phyloP scores from a whole-genome alignment of 2,113 vertebrate species.

The Vimba vimba region DNA sequence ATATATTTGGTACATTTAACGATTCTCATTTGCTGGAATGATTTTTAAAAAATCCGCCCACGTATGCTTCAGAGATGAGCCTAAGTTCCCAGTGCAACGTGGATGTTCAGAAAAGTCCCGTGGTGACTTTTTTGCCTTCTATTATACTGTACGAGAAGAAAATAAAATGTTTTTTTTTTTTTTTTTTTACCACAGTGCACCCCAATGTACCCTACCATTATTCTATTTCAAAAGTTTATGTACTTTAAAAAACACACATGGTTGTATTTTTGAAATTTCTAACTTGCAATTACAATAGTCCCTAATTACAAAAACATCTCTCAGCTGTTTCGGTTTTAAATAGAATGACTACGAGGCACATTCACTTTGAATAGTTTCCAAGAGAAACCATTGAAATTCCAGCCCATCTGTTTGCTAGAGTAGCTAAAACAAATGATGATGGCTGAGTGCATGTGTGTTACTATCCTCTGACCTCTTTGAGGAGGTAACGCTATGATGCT shows the following conservation, averaged over 20 bases:
- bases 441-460: not conserved
- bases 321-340: not conserved
- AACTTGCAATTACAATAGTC: not conserved
- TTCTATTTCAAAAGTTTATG: not conserved
- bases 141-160: not conserved
- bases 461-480: constrained; percentile 5
- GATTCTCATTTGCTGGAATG: not conserved
- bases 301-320: not conserved
- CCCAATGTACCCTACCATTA: not conserved
- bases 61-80: not conserved
- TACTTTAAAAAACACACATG: not conserved
- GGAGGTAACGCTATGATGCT: constrained; percentile 2
- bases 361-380: not conserved
- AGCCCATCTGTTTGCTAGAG: constrained; percentile 3
- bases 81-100: not conserved
- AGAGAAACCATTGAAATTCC: constrained; percentile 5
- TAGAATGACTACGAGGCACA: not conserved
- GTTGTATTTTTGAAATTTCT: not conserved
- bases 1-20: not conserved
- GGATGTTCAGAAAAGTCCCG: not conserved
- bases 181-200: not conserved
- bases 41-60: not conserved
- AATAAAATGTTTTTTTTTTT: not conserved
- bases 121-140: not conserved
- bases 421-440: not conserved